Base-by-base conservation (phyloP, 2,888 invertebrate species). In the Phortica magna region DNA sequence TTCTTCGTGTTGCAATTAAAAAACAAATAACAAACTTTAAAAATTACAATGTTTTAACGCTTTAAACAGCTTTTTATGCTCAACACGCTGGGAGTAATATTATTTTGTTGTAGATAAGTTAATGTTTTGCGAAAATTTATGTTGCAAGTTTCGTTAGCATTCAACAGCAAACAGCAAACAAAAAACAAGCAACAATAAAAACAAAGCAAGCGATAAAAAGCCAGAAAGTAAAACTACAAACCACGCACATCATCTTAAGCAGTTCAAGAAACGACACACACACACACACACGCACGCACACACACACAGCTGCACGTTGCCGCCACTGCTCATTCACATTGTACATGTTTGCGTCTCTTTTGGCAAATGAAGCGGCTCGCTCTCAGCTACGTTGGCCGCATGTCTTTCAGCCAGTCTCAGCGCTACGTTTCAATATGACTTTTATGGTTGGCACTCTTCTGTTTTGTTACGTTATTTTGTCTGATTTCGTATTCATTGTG, bases 401-500 rank as follows among this genome's bases (percentile, higher is more conserved):
- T 17, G 17, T 2, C 1, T 48, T 14, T 48, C 48, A 48, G 48
- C 3, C 3, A 4, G 19, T 59, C 59, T 22, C 59, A 9, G 59
- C 70, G 67, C 77, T 79, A 78, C 82, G 82, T 82, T 86, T 88
- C 83, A 82, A 87, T 88, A 83, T 88, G 88, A 87, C 88, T 85
- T 85, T 85, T 86, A 88, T 88, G 85, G 85, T 75, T 83, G 68
- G 81, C 79, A 80, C 82, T 79, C 65, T 88, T 87, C 87, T 88
- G 83, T 83, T 81, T 85, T 83, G 82, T 87, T 81, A 82, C 85
- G 88, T 85, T 73, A 84, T 87, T 88, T 87, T 83, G 85, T 80
- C 87, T 80, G 81, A 76, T 80, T 81, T 83, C 80, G 80, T 68
- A 68, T 68, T 42, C 48, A 68, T 65, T 65, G 43, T 53, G 64